Conservation (phyloP, 2,797 vertebrate species). For the Synaphobranchus kaupii region DNA sequence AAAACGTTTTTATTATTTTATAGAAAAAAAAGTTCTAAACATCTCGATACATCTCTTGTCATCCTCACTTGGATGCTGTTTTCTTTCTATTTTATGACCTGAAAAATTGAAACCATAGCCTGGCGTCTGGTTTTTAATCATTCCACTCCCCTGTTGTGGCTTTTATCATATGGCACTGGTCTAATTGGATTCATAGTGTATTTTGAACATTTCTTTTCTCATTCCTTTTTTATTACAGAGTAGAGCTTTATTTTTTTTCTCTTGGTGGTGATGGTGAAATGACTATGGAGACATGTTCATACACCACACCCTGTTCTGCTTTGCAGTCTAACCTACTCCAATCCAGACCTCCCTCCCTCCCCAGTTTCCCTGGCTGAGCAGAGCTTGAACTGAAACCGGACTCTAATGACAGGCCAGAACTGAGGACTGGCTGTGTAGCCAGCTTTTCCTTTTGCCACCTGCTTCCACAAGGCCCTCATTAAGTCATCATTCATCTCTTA, state of each 20-base stretch:
- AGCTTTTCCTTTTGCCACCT: conserved; percentile 17
- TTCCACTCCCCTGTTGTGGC: conserved; percentile 24
- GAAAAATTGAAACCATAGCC: conserved; percentile 13
- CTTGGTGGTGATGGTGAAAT: conserved; percentile 35
- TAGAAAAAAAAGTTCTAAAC: too few species aligned
- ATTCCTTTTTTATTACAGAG: conserved; percentile 25
- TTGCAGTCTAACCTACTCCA: neutral
- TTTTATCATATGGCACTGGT: conserved; percentile 43
- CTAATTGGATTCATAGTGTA: conserved; percentile 35
- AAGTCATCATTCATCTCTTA: conserved; percentile 33
- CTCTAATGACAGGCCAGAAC: conserved; percentile 30
- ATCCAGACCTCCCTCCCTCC: conserved; percentile 24
- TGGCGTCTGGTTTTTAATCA: conserved; percentile 45
- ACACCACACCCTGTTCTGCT: conserved; percentile 18
- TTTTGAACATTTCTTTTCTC: conserved; percentile 6
- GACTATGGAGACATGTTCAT: conserved; percentile 15
- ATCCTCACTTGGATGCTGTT: neutral
- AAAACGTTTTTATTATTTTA: too few species aligned
- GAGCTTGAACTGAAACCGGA: conserved; percentile 40
- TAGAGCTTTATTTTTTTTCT: conserved; percentile 33
- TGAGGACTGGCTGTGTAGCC: neutral
- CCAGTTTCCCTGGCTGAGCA: conserved; percentile 28
- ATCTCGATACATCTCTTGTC: neutral
- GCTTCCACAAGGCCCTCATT: conserved; percentile 46
- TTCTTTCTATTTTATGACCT: conserved; percentile 9